Evolutionary conservation across 2,797 vertebrate genomes (phyloP), one percentile per base, ranked within the genome.

Genomic region (Scolopax rusticola): DNA sequence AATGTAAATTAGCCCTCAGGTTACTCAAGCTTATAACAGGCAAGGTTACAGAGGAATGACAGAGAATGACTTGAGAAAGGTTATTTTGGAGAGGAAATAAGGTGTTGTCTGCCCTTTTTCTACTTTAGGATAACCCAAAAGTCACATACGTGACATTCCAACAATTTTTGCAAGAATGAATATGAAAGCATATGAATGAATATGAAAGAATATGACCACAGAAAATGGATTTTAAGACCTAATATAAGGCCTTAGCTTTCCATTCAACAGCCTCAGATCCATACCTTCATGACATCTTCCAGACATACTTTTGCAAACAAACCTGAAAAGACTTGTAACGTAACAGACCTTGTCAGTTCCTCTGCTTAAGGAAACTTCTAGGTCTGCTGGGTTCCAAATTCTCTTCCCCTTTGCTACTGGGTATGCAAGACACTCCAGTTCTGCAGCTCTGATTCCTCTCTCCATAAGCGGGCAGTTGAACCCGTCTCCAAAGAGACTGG

Each of bases 401-500:
- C 70, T 25, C 63, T 40, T 11, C 36, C 15, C 36, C 4, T 53
- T 80, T 84, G 61, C 24, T 48, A 56, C 21, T 2, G 41, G 15
- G 7, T 54, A 16, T 25, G 24, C 25, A 76, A 73, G 89, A 69
- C 33, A 60, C 43, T 30, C 32, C 30, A 8, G 30, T 81, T 93
- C 51, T 24, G 32, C 48, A 81, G 33, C 24, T 36, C 19, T 18
- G 9, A 21, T 48, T 51, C 27, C 17, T 38, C 10, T 11, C n/a
- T 40, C 53, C 15, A 1, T 20, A 53, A 60, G n/a, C 0, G 4
- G 27, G 33, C 28, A 40, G 14, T 0, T n/a, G 38, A 84, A 41
- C 24, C n/a, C n/a, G n/a, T 38, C 51, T 27, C 36, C 30, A 30
- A 19, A 32, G 19, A 77, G 7, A 36, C 8, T 78, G 47, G 6